phyloP scores from a whole-genome alignment of 2,797 vertebrate genomes.

The Dermochelys coriacea region DNA sequence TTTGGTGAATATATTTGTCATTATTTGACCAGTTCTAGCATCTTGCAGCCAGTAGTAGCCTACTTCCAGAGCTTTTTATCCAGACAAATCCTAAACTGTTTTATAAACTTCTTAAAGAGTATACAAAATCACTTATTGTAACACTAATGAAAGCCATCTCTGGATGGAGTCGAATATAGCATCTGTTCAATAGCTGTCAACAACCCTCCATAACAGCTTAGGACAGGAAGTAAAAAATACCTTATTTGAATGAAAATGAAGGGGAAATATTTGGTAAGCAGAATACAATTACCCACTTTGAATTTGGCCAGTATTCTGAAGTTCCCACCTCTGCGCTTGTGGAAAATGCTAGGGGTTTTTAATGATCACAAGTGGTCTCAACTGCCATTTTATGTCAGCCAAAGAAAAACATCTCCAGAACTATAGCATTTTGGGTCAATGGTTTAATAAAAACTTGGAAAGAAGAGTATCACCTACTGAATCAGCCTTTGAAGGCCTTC shows the following conservation, averaged over 20 bases:
- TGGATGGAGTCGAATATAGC: background rate
- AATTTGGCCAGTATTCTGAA: background rate
- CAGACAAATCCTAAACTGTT: background rate
- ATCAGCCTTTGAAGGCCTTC: background rate
- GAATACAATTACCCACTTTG: background rate
- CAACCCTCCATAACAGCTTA: background rate
- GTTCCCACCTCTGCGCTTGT: background rate
- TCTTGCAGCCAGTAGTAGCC: background rate
- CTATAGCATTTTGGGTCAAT: background rate
- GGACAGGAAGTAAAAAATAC: constrained; percentile 16
- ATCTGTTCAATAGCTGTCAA: constrained; percentile 16
- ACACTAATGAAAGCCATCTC: background rate
- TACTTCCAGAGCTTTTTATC: background rate
- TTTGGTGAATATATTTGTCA: background rate
- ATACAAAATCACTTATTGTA: background rate
- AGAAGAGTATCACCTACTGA: background rate
- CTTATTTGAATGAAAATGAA: background rate
- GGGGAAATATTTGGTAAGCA: background rate
- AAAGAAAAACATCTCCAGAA: background rate
- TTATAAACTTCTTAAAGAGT: constrained; percentile 20
- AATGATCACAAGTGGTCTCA: background rate
- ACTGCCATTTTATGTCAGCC: background rate
- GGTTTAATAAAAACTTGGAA: background rate
- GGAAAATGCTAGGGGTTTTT: background rate
- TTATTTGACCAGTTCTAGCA: background rate